Evolutionary conservation across 2,113 vertebrate genomes (phyloP).

Genomic region (Sylvia atricapilla): DNA sequence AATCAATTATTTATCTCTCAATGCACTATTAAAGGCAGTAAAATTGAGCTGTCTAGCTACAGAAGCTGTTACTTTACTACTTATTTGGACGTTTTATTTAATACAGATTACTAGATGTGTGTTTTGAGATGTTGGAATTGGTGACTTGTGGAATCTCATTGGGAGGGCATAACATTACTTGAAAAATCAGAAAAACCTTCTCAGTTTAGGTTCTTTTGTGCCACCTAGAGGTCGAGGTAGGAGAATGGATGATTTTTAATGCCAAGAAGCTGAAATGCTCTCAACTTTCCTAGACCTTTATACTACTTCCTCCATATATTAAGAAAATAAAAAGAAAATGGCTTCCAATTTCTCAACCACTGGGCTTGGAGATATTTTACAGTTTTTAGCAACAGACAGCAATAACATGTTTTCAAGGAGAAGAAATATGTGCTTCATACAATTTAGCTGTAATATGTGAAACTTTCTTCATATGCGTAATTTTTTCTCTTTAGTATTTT

Average conservation of each 20-base stretch:
- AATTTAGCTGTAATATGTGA: not conserved
- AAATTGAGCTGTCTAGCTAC: not conserved
- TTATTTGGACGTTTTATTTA: not conserved
- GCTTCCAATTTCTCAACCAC: not conserved
- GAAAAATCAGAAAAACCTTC: not conserved
- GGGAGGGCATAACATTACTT: not conserved
- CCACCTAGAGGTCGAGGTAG: constrained; percentile 60
- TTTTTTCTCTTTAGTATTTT: not conserved
- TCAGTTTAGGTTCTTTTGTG: constrained; percentile 20
- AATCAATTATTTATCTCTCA: not conserved
- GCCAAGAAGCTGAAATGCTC: not conserved
- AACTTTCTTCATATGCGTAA: not conserved
- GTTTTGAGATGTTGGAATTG: not conserved
- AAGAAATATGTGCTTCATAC: not conserved
- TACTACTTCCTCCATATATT: not conserved
- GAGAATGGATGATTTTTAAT: not conserved
- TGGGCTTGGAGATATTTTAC: not conserved
- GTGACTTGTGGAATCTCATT: not conserved
- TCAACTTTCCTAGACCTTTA: not conserved
- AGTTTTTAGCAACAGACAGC: not conserved
- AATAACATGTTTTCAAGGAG: not conserved
- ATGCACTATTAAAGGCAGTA: not conserved
- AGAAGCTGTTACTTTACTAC: not conserved
- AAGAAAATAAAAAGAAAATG: not conserved
- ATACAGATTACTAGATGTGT: not conserved